A percentile compares a stretch with the other conserved stretches of the same genome.
phyloP scores from a whole-genome alignment of 2,797 vertebrate genomes.

The Cynodonichthys magdalenae region DNA sequence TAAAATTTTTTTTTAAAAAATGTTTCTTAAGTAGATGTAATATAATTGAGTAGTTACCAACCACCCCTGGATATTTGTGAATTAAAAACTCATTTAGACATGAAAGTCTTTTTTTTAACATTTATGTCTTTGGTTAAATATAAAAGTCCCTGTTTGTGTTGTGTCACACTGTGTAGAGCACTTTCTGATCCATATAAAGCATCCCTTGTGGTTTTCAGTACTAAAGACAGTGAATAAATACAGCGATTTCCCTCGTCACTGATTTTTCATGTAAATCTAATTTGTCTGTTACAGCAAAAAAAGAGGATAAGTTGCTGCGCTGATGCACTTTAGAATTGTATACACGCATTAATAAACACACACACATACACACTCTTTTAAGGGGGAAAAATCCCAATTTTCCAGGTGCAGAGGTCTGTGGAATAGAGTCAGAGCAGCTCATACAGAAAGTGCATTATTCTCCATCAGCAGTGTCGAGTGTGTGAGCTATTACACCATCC shows the following conservation, averaged over 20 bases:
- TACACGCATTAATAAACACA: constrained; percentile 42
- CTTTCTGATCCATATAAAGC: constrained; percentile 29
- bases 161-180: constrained; percentile 10
- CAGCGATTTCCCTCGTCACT: constrained; percentile 37
- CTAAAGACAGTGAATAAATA: constrained; percentile 31
- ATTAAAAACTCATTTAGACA: constrained; percentile 5
- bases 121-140: constrained; percentile 10
- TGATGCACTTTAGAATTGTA: constrained; percentile 32
- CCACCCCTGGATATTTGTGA: not conserved
- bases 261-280: constrained; percentile 64
- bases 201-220: constrained; percentile 7
- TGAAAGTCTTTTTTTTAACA: not conserved
- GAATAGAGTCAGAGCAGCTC: constrained; percentile 61
- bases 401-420: constrained; percentile 69
- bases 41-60: too few relatives aligned
- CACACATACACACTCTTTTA: not conserved
- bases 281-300: constrained; percentile 42
- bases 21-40: too few relatives aligned
- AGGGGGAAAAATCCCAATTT: constrained; percentile 61
- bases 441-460: constrained; percentile 63
- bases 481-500: constrained; percentile 59
- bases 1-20: too few relatives aligned
- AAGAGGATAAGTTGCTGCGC: constrained; percentile 41
- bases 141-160: constrained; percentile 3
- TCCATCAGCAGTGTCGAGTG: constrained; percentile 49